These are phyloP conservation scores for Thomomys bottae DNA, from an alignment of 2,113 vertebrate species.

Conservation along the genomic window DNA sequence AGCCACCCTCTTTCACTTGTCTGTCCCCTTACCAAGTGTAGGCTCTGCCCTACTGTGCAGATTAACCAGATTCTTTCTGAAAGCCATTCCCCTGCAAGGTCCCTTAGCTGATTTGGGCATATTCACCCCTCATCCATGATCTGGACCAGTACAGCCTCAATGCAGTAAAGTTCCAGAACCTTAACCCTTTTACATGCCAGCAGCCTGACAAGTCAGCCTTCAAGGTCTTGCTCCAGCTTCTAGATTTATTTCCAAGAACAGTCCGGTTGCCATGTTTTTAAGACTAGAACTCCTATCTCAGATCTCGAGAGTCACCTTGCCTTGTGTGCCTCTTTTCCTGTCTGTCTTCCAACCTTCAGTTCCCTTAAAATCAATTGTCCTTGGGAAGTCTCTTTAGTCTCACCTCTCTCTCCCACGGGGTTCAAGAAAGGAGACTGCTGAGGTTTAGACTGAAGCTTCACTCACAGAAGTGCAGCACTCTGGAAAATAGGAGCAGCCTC, in stretches of 20 bases:
- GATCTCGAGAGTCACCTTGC: neutral
- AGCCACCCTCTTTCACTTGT: neutral
- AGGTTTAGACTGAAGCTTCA: neutral
- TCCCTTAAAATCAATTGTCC: neutral
- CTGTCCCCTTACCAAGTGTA: too few species aligned
- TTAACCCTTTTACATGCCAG: neutral
- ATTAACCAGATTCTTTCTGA: neutral
- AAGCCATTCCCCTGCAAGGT: rapidly evolving
- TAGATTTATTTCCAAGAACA: neutral
- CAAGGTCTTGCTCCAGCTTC: neutral
- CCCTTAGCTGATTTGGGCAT: neutral
- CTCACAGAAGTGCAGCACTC: rapidly evolving
- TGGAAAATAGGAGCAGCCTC: rapidly evolving
- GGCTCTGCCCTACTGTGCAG: neutral
- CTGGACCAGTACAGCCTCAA: neutral
- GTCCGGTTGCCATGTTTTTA: neutral
- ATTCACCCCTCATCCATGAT: neutral
- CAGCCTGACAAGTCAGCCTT: neutral
- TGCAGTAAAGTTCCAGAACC: neutral
- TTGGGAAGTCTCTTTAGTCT: neutral
- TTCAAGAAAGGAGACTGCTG: neutral
- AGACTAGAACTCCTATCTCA: neutral
- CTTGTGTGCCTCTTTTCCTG: neutral
- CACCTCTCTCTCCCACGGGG: neutral
- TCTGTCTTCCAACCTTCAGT: neutral